Evolutionary conservation across 2,113 vertebrate species (phyloP).

Genomic region (Pedetes capensis): DNA sequence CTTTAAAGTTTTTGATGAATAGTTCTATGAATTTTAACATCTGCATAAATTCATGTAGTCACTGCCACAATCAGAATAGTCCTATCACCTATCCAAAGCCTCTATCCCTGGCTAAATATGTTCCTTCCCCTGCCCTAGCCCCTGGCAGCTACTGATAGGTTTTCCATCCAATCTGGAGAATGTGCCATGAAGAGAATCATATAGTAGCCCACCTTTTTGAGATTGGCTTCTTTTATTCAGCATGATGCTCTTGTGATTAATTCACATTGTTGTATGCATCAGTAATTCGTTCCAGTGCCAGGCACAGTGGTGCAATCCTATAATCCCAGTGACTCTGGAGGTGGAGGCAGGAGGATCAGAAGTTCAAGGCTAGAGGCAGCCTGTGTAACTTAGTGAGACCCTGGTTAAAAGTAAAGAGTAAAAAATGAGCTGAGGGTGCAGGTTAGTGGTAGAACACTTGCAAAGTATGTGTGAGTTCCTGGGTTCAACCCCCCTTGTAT

Average conservation of each 20-base stretch:
- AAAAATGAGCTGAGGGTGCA: no score
- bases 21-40: neutral
- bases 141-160: neutral
- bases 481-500: no score
- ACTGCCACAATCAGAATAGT: neutral
- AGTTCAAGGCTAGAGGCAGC: no score
- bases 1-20: neutral
- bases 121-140: fast-evolving
- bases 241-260: neutral
- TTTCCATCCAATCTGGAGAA: neutral
- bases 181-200: neutral
- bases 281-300: neutral
- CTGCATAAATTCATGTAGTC: neutral
- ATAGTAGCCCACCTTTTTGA: neutral
- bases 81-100: neutral
- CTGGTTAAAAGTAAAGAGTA: no score
- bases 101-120: neutral
- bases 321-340: no score
- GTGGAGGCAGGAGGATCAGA: no score
- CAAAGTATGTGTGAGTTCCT: no score
- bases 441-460: no score
- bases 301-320: no score
- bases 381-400: no score
- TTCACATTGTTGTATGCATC: neutral
- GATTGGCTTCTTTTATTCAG: neutral